phyloP scores from a whole-genome alignment of 2,113 vertebrate genomes.

The Anguilla japonica region DNA sequence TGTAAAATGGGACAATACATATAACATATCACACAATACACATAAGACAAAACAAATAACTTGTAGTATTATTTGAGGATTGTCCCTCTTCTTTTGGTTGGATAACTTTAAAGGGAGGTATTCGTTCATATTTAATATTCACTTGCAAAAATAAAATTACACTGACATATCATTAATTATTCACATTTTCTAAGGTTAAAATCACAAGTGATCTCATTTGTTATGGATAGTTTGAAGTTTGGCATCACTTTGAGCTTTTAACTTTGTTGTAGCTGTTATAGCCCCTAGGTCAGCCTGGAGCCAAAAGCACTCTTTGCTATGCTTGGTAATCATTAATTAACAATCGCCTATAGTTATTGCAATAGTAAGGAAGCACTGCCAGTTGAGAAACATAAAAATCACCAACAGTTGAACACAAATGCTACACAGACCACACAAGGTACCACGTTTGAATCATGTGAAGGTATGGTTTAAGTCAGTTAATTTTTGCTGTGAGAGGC shows the following conservation, averaged over 20 bases:
- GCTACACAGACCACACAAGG: no score
- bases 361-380: neutral
- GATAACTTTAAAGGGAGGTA: neutral
- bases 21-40: no score
- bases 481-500: no score
- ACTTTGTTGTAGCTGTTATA: conserved; percentile 48
- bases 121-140: neutral
- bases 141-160: neutral
- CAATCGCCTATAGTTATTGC: conserved; percentile 20
- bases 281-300: conserved; percentile 48
- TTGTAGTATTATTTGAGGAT: no score
- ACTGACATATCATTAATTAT: neutral
- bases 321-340: conserved; percentile 57
- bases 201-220: conserved; percentile 5
- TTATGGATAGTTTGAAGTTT: conserved; percentile 6
- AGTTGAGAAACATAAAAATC: neutral
- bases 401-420: no score
- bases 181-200: neutral
- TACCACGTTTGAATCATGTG: no score
- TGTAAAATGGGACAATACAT: no score
- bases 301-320: conserved; percentile 45
- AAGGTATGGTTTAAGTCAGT: no score
- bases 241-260: conserved; percentile 44
- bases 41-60: no score
- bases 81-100: no score